Conservation (phyloP, 2,888 invertebrate species). For the Euspilapteryx auroguttella region DNA sequence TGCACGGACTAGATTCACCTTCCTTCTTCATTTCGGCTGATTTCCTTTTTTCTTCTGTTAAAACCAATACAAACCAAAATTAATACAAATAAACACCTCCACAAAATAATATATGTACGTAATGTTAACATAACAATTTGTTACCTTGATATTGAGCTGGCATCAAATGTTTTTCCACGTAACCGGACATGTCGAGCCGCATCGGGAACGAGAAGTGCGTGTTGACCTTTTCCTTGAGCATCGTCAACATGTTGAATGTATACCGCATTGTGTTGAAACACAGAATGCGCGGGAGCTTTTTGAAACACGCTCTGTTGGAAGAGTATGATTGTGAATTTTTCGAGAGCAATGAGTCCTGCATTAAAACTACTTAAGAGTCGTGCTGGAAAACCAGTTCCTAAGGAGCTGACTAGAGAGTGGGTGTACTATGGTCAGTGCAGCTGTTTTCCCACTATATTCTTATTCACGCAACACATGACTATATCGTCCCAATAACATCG, state of each 20-base stretch:
- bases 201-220: conserved; percentile 96
- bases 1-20: conserved; percentile 34
- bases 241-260: conserved; percentile 96
- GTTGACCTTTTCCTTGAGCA: conserved; percentile 96
- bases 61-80: conserved; percentile 2
- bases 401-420: too few species aligned
- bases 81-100: not conserved
- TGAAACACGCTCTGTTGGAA: conserved; percentile 80
- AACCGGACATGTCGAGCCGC: conserved; percentile 90
- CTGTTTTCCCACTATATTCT: too few species aligned
- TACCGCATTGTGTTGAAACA: conserved; percentile 98
- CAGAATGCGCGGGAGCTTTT: conserved; percentile 87
- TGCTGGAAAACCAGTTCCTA: not conserved
- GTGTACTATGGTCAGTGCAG: too few species aligned
- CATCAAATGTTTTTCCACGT: conserved; percentile 92
- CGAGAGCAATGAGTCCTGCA: conserved; percentile 2
- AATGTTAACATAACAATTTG: conserved; percentile 9
- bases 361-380: too few species aligned
- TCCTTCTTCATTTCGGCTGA: conserved; percentile 40
- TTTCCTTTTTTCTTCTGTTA: conserved; percentile 66
- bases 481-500: too few species aligned
- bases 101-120: too few species aligned
- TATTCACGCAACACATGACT: too few species aligned
- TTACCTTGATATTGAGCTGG: conserved; percentile 83
- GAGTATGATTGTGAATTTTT: conserved; percentile 6